Conservation (phyloP, 2,797 vertebrate genomes). For the Poeciliopsis gracilis region DNA sequence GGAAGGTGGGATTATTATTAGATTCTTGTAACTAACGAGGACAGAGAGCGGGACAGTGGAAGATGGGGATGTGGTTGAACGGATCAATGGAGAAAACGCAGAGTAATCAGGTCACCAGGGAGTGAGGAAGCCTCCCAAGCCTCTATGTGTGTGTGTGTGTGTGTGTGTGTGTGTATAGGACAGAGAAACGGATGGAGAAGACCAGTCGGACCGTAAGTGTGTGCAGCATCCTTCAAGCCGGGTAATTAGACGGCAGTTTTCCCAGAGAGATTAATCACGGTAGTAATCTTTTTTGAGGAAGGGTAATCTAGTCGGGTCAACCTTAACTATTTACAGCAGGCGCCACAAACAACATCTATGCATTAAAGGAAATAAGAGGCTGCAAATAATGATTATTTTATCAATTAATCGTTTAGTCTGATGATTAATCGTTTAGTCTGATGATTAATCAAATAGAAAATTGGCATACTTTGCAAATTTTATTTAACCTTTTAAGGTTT, state of each 20-base stretch:
- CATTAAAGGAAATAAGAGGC: background rate
- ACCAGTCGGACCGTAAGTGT: slow-evolving; percentile 37
- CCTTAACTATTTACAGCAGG: slow-evolving; percentile 74
- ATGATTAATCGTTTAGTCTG: too few relatives aligned
- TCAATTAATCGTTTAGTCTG: too few relatives aligned
- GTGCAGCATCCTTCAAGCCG: slow-evolving; percentile 66
- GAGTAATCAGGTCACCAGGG: slow-evolving; percentile 66
- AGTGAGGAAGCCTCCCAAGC: slow-evolving; percentile 46
- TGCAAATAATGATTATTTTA: too few relatives aligned
- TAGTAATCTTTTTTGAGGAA: slow-evolving; percentile 82
- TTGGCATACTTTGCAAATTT: too few relatives aligned
- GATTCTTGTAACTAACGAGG: slow-evolving; percentile 43
- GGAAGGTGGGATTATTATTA: slow-evolving; percentile 33
- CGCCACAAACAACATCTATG: slow-evolving; percentile 31
- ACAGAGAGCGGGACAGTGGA: slow-evolving; percentile 11
- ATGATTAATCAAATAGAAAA: too few relatives aligned
- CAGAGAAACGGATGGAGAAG: slow-evolving; percentile 45
- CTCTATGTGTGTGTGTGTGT: slow-evolving; percentile 4
- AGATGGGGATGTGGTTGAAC: slow-evolving; percentile 28
- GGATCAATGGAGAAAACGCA: slow-evolving; percentile 58
- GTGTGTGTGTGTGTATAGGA: background rate
- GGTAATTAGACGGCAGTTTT: slow-evolving; percentile 79
- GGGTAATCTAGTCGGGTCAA: slow-evolving; percentile 80
- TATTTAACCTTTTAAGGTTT: too few relatives aligned
- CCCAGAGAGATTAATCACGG: slow-evolving; percentile 81